Evolutionary conservation across 2,797 vertebrate species (phyloP).

Genomic region (Rallus crepitans): DNA sequence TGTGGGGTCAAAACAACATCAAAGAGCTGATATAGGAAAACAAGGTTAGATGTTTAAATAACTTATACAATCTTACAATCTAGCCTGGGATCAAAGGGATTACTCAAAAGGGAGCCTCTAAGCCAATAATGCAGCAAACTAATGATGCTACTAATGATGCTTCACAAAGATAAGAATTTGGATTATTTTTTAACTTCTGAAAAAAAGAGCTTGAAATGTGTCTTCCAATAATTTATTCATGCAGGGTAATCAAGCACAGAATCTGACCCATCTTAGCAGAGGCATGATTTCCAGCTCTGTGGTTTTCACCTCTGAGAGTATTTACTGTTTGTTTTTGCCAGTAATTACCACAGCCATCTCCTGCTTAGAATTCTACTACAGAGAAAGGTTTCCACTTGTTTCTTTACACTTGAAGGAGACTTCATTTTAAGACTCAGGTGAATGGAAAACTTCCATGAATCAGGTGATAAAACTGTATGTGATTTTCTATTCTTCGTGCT

Average conservation of each 20-base stretch:
- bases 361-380: constrained; percentile 17
- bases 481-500: background rate
- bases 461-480: background rate
- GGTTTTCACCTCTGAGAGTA: constrained; percentile 45
- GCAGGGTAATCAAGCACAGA: constrained; percentile 27
- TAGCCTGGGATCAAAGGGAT: background rate
- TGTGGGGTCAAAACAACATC: background rate
- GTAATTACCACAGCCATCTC: constrained; percentile 40
- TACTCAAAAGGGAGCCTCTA: background rate
- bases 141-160: background rate
- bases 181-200: background rate
- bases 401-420: background rate
- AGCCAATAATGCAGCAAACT: background rate
- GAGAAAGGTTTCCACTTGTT: background rate
- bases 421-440: background rate
- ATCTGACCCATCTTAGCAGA: constrained; percentile 21
- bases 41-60: background rate
- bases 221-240: constrained; percentile 33
- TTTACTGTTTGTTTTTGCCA: constrained; percentile 34
- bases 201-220: background rate
- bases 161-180: background rate
- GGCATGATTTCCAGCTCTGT: constrained; percentile 36
- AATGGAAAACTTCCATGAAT: background rate
- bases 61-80: background rate
- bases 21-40: background rate